Evolutionary conservation across 2,888 invertebrate species (phyloP), one percentile per base, ranked within the genome.

Genomic region (Spodoptera picta): DNA sequence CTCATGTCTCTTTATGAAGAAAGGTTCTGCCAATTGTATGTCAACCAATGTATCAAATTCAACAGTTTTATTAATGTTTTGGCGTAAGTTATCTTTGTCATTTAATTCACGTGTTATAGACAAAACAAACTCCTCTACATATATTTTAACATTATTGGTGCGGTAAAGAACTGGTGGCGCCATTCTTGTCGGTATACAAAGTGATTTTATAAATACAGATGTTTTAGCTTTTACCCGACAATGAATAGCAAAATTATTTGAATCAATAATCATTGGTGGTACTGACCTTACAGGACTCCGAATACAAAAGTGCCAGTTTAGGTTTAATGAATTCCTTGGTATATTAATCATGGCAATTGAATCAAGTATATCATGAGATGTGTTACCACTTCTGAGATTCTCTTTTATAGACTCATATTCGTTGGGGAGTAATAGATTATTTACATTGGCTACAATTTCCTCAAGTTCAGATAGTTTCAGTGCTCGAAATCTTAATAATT

Each of bases 111-210:
- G 88, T 45, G 83, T 70, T 52, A 95, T 78, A 46, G 89, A 83
- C 31, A 95, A 84, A 64, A 87, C 85, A 31, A 95, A 86, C 67
- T 93, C 87, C 82, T 95, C 95, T 52, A 85, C 84, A 78, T 95
- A 95, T 48, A 82, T 69, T 77, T 89, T 87, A 50, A 86, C 73
- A 67, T 84, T 71, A 79, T 90, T 83, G 75, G 86, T 90, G 66
- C 85, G 87, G 73, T 90, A 88, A 74, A 90, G 88, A 42, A 92
- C 81, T 10, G 87, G 88, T 7, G 93, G 90, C 44, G 92, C 89
- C 89, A 92, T 91, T 67, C 94, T 90, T 7, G 95, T 92, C 31
- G 93, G 93, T 58, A 95, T 84, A 77, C 87, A 89, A 11, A 95
- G 83, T 45, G 92, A 91, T 72, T 92, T 90, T 41, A 95, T 84